Percentiles rank a stretch among this genome's conserved stretches.
Conservation (phyloP, 23 tunicate genomes). For the Phallusia fumigata region DNA sequence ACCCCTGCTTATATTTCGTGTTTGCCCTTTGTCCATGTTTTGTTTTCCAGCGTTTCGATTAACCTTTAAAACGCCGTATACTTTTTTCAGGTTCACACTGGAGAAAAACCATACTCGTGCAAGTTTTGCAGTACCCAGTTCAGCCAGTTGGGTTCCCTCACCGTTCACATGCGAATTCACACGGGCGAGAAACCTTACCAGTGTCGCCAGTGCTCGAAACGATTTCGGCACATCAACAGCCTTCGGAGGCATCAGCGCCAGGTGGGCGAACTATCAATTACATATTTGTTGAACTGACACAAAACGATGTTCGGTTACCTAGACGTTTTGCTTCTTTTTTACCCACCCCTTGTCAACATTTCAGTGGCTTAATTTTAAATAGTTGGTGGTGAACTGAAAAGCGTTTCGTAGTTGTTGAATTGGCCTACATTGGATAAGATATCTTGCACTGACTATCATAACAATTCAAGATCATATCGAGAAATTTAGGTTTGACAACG, state of each 20-base stretch:
- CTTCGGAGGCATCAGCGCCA: slow-evolving; percentile 84
- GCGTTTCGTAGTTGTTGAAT: too few relatives aligned
- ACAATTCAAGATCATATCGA: too few relatives aligned
- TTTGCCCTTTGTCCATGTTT: too few relatives aligned
- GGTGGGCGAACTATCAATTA: slow-evolving; percentile 16
- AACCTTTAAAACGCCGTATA: background rate
- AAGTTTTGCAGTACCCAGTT: slow-evolving; percentile 58
- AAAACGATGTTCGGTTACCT: background rate
- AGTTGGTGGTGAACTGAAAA: too few relatives aligned
- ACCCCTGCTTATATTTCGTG: too few relatives aligned
- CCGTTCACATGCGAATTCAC: slow-evolving; percentile 86
- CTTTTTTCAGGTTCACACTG: slow-evolving; percentile 72
- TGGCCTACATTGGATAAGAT: too few relatives aligned
- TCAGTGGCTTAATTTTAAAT: too few relatives aligned
- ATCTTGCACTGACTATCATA: too few relatives aligned
- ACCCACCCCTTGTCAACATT: too few relatives aligned
- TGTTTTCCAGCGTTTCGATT: too few relatives aligned
- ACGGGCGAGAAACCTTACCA: slow-evolving; percentile 89
- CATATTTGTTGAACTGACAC: background rate
- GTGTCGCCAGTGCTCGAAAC: slow-evolving; percentile 61
- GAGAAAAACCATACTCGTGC: slow-evolving; percentile 85
- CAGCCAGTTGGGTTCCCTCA: slow-evolving; percentile 82
- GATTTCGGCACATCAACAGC: slow-evolving; percentile 86
- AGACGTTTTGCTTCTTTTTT: too few relatives aligned
- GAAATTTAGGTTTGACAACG: too few relatives aligned